Base-by-base conservation (phyloP, 2,113 vertebrate species). In the Isichthys henryi region DNA sequence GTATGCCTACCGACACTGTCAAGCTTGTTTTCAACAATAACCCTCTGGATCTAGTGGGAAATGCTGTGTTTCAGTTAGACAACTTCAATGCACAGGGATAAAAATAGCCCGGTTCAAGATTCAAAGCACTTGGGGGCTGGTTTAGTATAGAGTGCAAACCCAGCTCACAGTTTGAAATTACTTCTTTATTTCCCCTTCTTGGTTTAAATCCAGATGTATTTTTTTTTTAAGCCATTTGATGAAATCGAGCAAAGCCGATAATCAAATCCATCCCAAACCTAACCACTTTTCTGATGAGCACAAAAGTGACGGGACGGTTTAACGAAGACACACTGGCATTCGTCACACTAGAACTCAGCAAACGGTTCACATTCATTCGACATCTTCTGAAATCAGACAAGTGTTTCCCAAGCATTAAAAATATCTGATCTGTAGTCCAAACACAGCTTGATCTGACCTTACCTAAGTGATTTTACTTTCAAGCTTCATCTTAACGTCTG, bases 21-120 rank as follows among this genome's bases (percentile, higher is more conserved):
- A 49, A 27, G 58, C 43, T 21, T 17, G 43, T 43, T 70, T 48
- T 50, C 43, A 17, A 58, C 62, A 43, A 27, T 5, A 46, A 48
- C 58, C 39, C 58, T 53, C 23, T 7, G 62, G 58, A 43, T 58
- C 62, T n/a, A 19, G 17, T 13, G 45, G 58, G 87, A 70, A 88
- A 70, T 58, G 87, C 39, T n/a, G 19, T 70, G 62, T 88, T 88
- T 74, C 56, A 70, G 39, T 27, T 74, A 43, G 43, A 23, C 13
- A 74, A 88, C 45, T 88, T 74, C 21, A 21, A 88, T 74, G 52
- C n/a, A 48, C 17, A 66, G 35, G 39, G 87, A 43, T 62, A 66
- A 66, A 88, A 88, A 88, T 88, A 88, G 56, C 56, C 0, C 1
- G 43, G 87, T 45, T 66, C 87, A 62, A 62, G 35, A 66, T 88